Percentiles rank a stretch among this genome's conserved stretches.
Evolutionary conservation across 2,113 vertebrate genomes (phyloP).

Genomic region (Syrmaticus mikado): DNA sequence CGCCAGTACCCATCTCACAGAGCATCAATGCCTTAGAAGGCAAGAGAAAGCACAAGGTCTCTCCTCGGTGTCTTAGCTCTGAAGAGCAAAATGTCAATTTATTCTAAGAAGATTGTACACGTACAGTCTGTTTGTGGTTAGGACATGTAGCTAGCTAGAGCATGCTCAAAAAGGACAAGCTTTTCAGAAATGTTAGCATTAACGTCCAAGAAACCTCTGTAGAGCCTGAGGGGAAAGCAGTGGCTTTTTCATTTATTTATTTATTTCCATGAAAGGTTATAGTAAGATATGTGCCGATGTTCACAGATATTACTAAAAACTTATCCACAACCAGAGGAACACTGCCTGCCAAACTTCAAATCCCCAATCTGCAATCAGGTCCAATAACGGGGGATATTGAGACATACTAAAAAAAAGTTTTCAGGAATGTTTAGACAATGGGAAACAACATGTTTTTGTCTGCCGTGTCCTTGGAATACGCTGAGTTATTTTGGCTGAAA

Average conservation of each 20-base stretch:
- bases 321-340: constrained; percentile 17
- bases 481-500: constrained; percentile 41
- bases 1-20: background rate
- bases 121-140: background rate
- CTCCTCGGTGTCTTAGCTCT: background rate
- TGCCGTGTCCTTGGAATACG: constrained; percentile 8
- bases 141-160: background rate
- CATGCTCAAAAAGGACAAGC: background rate
- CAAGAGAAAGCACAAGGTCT: background rate
- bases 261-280: background rate
- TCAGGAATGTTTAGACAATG: constrained; percentile 57
- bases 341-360: constrained; percentile 48
- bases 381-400: constrained; percentile 23
- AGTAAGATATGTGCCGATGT: constrained; percentile 8
- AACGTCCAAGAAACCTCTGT: background rate
- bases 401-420: constrained; percentile 34
- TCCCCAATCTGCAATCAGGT: constrained; percentile 28
- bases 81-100: background rate
- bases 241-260: background rate
- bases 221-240: background rate
- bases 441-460: constrained; percentile 54
- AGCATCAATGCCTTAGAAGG: background rate
- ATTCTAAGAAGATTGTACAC: background rate
- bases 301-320: constrained; percentile 42
- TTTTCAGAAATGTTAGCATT: background rate